Conservation (phyloP, 2,888 invertebrate genomes). For the Lasioglossum vierecki region DNA sequence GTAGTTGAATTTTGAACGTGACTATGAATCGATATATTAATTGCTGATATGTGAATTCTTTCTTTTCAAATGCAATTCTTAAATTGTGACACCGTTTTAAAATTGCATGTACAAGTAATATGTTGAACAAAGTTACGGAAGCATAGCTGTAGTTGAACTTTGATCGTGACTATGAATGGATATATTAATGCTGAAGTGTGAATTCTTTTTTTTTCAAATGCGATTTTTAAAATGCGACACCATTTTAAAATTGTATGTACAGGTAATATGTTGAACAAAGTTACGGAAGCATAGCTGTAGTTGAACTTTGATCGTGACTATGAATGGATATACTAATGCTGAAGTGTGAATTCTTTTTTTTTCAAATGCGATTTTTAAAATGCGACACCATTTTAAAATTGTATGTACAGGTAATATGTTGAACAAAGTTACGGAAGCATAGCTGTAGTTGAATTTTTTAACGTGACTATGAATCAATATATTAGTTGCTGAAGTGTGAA, state of each 20-base stretch:
- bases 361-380: too few species aligned
- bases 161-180: background rate
- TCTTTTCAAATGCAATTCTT: too few species aligned
- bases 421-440: background rate
- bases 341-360: too few species aligned
- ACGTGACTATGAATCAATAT: background rate
- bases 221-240: constrained; percentile 38
- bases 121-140: too few species aligned
- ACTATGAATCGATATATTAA: background rate
- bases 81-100: constrained; percentile 30
- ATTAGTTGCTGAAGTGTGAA: too few species aligned
- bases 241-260: background rate
- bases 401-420: background rate
- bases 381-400: background rate
- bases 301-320: background rate
- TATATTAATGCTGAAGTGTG: background rate
- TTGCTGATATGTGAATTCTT: too few species aligned
- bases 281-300: background rate
- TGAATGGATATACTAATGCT: background rate
- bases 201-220: too few species aligned
- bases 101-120: background rate
- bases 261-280: too few species aligned
- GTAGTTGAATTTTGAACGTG: background rate
- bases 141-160: background rate
- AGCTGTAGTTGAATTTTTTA: background rate